Percentiles rank a stretch among this genome's conserved stretches.
phyloP scores from a whole-genome alignment of 2,113 vertebrate species.

The Neogobius melanostomus region DNA sequence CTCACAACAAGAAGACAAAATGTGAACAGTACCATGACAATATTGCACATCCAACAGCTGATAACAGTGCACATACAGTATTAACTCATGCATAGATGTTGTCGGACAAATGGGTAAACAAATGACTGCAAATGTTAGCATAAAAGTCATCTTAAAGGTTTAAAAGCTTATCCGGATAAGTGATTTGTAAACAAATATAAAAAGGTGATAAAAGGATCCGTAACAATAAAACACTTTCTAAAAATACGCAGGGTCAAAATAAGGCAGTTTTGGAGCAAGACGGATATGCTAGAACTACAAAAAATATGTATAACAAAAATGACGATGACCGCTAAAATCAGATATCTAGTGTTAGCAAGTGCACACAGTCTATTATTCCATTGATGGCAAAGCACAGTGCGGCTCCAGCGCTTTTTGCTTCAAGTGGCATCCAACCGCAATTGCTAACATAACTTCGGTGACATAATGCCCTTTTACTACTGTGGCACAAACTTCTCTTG shows the following conservation, averaged over 20 bases:
- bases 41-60: constrained; percentile 59
- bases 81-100: constrained; percentile 68
- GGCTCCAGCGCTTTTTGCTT: constrained; percentile 25
- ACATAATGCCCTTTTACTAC: constrained; percentile 13
- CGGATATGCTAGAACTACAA: constrained; percentile 21
- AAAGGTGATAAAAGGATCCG: constrained; percentile 35
- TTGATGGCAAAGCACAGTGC: constrained; percentile 35
- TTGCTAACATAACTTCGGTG: not conserved
- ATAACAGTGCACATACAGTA: constrained; percentile 44
- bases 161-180: constrained; percentile 22
- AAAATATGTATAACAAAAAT: constrained; percentile 50
- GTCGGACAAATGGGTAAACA: constrained; percentile 47
- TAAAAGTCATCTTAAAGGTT: constrained; percentile 26
- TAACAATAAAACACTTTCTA: constrained; percentile 44
- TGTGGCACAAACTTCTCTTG: constrained; percentile 80
- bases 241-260: constrained; percentile 58
- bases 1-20: constrained; percentile 33
- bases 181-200: constrained; percentile 56
- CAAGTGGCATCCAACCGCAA: constrained; percentile 5
- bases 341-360: constrained; percentile 4
- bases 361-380: constrained; percentile 35
- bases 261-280: constrained; percentile 53
- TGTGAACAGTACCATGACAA: constrained; percentile 43
- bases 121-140: constrained; percentile 37
- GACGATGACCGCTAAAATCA: constrained; percentile 26